Percentiles rank a stretch among this genome's conserved stretches.
phyloP scores from a whole-genome alignment of 2,113 vertebrate species.

The Rhinogobius similis region DNA sequence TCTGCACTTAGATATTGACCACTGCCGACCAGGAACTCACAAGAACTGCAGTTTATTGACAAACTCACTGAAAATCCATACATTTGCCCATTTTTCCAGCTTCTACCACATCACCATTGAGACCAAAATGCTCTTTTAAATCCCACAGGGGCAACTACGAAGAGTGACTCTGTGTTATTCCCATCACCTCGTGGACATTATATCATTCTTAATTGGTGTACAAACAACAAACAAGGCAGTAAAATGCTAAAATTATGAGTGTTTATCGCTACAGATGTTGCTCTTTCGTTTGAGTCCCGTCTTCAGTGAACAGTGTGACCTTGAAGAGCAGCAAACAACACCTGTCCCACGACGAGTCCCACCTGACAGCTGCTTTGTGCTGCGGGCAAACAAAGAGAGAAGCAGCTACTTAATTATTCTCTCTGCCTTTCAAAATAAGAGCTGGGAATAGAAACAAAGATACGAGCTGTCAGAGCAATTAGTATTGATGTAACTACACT shows the following conservation, averaged over 20 bases:
- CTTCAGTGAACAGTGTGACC: conserved; percentile 43
- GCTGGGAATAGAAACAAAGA: neutral
- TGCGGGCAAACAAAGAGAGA: neutral
- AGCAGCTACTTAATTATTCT: neutral
- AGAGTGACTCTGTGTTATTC: neutral
- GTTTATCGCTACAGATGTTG: conserved; percentile 36
- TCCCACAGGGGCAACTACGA: neutral
- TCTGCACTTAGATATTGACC: too few species aligned
- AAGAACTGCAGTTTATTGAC: too few species aligned
- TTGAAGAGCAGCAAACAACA: conserved; percentile 51
- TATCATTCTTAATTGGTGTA: neutral
- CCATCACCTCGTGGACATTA: neutral
- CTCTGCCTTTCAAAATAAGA: neutral
- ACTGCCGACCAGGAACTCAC: too few species aligned
- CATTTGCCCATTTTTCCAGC: neutral
- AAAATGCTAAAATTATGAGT: conserved; percentile 7
- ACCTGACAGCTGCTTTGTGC: conserved; percentile 15
- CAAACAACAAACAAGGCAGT: conserved; percentile 18
- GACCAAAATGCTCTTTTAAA: neutral
- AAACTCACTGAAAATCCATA: neutral
- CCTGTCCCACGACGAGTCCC: conserved; percentile 45
- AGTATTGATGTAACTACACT: neutral
- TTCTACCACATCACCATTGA: neutral
- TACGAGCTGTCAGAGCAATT: neutral
- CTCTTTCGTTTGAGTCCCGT: conserved; percentile 2